A percentile compares a stretch with the other conserved stretches of the same genome.
phyloP scores from a whole-genome alignment of 2,113 vertebrate species.

The Lepus europaeus region DNA sequence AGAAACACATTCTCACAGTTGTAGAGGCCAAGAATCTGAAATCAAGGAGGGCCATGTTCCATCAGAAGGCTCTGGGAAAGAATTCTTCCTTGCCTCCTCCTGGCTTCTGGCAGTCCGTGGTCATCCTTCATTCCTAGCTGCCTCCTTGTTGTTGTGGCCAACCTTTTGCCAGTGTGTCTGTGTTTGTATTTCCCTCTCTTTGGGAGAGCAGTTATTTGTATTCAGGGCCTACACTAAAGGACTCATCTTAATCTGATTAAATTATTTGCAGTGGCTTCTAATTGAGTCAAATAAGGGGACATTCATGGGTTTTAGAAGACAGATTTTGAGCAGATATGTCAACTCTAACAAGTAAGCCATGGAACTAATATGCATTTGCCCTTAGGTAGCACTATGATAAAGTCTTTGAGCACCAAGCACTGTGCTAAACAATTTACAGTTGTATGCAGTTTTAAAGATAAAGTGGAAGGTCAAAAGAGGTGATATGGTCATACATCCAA shows the following conservation, averaged over 20 bases:
- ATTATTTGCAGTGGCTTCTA: background rate
- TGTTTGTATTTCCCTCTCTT: background rate
- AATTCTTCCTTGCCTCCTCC: background rate
- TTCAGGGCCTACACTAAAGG: background rate
- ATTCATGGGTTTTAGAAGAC: background rate
- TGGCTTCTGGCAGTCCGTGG: background rate
- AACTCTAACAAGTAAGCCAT: background rate
- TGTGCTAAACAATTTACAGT: background rate
- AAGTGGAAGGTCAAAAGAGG: background rate
- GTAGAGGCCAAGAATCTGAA: background rate
- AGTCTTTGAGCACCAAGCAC: background rate
- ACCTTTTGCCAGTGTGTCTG: background rate
- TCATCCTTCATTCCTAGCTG: background rate
- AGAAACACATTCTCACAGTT: background rate
- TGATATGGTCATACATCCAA: background rate
- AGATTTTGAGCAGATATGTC: background rate
- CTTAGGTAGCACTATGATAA: background rate
- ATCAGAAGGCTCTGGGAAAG: background rate
- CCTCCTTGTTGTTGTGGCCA: background rate
- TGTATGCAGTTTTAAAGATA: slow-evolving; percentile 4
- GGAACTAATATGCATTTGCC: background rate
- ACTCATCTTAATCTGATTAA: background rate
- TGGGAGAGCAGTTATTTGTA: background rate
- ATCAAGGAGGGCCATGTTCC: background rate
- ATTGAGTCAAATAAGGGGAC: background rate